A percentile compares a stretch with the other conserved stretches of the same genome.
Conservation (phyloP, 2,797 vertebrate species). For the Poeciliopsis turneri region DNA sequence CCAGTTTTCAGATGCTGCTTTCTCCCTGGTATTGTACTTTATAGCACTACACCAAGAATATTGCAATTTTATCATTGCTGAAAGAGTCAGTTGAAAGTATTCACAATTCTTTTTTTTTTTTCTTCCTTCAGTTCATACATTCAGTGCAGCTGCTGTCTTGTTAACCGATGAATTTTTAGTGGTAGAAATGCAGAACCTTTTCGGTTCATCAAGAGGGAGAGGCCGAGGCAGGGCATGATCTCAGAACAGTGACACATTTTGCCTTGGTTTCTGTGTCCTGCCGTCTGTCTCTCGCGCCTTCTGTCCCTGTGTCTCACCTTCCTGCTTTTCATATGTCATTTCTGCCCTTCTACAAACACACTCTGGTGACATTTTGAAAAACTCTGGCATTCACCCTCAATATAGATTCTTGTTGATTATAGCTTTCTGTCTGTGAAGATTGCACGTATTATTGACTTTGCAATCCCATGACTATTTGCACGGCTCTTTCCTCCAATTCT, state of each 20-base stretch:
- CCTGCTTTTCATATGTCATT: constrained; percentile 81
- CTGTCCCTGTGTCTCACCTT: constrained; percentile 70
- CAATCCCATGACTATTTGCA: constrained; percentile 83
- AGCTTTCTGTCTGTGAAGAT: constrained; percentile 80
- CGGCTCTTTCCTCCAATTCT: constrained; percentile 69
- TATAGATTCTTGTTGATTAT: constrained; percentile 86
- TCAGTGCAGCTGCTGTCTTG: constrained; percentile 58
- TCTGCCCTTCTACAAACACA: constrained; percentile 84
- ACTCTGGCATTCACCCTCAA: constrained; percentile 83
- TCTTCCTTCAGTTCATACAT: constrained; percentile 51
- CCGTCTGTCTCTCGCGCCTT: constrained; percentile 68
- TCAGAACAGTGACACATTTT: constrained; percentile 62
- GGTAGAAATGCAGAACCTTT: constrained; percentile 61
- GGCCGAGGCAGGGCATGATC: constrained; percentile 61
- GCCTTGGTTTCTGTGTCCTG: constrained; percentile 69
- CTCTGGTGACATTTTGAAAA: constrained; percentile 85
- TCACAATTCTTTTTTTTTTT: constrained; percentile 51
- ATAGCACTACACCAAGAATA: constrained; percentile 35
- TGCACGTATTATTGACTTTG: constrained; percentile 83
- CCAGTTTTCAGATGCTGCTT: constrained; percentile 45
- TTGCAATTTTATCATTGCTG: constrained; percentile 56
- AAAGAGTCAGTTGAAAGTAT: constrained; percentile 58
- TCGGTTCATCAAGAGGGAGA: constrained; percentile 65
- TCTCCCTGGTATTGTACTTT: constrained; percentile 51
- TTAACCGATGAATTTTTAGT: constrained; percentile 73